Percentiles rank a stretch among this genome's conserved stretches.
Conservation (phyloP, 2,888 invertebrate genomes). For the Nebria salina region DNA sequence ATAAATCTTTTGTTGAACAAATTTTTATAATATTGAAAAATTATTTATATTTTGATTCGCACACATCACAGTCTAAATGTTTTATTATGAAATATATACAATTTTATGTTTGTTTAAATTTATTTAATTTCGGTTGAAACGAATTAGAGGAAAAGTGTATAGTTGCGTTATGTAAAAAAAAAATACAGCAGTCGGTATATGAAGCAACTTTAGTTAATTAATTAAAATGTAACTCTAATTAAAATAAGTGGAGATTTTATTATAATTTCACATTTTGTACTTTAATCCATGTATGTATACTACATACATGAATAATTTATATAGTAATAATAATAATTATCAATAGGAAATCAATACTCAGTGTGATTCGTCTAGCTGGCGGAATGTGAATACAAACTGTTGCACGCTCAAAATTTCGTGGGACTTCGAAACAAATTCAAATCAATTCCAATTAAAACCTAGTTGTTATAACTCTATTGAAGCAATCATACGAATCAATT, state of each 20-base stretch:
- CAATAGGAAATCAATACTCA: not conserved
- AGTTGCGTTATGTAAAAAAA: not conserved
- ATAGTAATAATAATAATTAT: not conserved
- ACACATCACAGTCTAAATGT: not conserved
- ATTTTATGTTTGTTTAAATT: not conserved
- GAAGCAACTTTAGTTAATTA: conserved; percentile 3
- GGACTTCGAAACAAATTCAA: not conserved
- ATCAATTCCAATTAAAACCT: not conserved
- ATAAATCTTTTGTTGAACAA: not conserved
- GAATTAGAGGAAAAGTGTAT: not conserved
- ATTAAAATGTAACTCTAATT: conserved; percentile 15
- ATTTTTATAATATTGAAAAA: not conserved
- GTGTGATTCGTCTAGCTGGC: not conserved
- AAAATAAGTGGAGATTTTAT: conserved; percentile 9
- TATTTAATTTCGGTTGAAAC: not conserved
- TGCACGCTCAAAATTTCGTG: not conserved
- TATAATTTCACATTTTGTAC: not conserved
- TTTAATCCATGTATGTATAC: not conserved
- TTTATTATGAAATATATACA: no score
- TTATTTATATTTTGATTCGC: not conserved
- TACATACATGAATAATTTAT: not conserved
- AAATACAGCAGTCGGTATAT: not conserved
- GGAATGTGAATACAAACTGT: conserved; percentile 13
- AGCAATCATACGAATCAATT: not conserved
- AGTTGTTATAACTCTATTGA: not conserved